A percentile compares a stretch with the other conserved stretches of the same genome.
phyloP scores from a whole-genome alignment of 2,797 vertebrate genomes.

The Podarcis lilfordi region DNA sequence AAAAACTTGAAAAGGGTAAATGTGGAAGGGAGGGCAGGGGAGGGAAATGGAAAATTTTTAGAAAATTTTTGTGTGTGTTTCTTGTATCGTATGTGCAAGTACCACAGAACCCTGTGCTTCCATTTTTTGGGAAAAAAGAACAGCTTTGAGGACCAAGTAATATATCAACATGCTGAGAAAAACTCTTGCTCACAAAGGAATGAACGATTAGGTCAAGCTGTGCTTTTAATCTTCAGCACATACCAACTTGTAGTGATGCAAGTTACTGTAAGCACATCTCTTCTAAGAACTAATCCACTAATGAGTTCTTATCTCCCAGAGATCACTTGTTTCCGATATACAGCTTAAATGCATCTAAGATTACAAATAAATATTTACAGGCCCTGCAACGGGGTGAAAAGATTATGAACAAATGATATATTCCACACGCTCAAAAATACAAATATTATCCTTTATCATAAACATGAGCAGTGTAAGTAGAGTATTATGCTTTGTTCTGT shows the following conservation, averaged over 20 bases:
- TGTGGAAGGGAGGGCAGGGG: neutral
- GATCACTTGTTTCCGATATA: neutral
- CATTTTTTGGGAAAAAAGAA: neutral
- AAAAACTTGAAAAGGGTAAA: neutral
- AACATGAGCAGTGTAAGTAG: conserved; percentile 3
- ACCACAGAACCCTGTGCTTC: neutral
- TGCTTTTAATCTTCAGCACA: neutral
- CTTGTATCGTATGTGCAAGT: neutral
- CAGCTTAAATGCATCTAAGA: neutral
- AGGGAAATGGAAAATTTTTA: neutral
- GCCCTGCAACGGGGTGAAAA: neutral
- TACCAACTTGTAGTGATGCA: accelerated
- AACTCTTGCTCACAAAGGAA: neutral
- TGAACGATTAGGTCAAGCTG: neutral
- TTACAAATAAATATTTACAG: neutral
- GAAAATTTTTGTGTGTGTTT: neutral
- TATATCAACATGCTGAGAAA: neutral
- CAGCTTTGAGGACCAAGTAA: neutral
- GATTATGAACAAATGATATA: neutral
- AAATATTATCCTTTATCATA: neutral
- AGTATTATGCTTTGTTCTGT: neutral
- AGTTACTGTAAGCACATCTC: neutral
- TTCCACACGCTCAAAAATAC: neutral
- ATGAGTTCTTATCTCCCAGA: accelerated
- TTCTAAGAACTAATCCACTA: accelerated